These are phyloP conservation scores for Paraescarpia echinospica DNA, from an alignment of 1,140 invertebrate species.

Conservation along the genomic window DNA sequence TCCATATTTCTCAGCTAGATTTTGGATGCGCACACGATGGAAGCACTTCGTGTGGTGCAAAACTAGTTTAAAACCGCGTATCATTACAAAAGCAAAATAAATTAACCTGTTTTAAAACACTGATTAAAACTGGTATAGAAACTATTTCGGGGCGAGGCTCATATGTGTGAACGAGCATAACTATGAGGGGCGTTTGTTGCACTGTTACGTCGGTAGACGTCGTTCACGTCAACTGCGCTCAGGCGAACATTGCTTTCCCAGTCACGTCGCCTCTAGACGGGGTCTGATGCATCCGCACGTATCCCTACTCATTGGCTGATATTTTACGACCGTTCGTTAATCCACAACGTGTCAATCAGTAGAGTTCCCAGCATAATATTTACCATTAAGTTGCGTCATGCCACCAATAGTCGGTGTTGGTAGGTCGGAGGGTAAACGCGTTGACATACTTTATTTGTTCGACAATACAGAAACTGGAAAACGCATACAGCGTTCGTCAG, in stretches of 20 bases:
- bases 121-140: too few relatives aligned
- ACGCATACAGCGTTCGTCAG: not conserved
- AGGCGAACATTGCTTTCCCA: not conserved
- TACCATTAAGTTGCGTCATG: not conserved
- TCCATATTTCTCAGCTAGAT: too few relatives aligned
- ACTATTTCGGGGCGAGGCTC: too few relatives aligned
- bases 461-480: too few relatives aligned
- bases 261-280: not conserved
- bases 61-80: too few relatives aligned
- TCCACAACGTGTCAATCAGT: not conserved
- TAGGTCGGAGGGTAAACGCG: too few relatives aligned
- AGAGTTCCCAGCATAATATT: not conserved
- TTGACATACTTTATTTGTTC: too few relatives aligned
- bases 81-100: too few relatives aligned
- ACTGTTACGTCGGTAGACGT: not conserved
- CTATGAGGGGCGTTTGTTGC: not conserved
- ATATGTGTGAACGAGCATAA: too few relatives aligned
- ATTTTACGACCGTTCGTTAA: not conserved
- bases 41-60: too few relatives aligned
- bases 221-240: not conserved
- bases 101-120: too few relatives aligned
- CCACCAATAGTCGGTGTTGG: not conserved
- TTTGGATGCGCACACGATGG: too few relatives aligned
- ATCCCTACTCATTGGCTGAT: not conserved
- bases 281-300: not conserved